A percentile compares a stretch with the other conserved stretches of the same genome.
These are phyloP conservation scores for Oreochromis niloticus DNA, from an alignment of 2,113 vertebrate species.

Conservation along the genomic window DNA sequence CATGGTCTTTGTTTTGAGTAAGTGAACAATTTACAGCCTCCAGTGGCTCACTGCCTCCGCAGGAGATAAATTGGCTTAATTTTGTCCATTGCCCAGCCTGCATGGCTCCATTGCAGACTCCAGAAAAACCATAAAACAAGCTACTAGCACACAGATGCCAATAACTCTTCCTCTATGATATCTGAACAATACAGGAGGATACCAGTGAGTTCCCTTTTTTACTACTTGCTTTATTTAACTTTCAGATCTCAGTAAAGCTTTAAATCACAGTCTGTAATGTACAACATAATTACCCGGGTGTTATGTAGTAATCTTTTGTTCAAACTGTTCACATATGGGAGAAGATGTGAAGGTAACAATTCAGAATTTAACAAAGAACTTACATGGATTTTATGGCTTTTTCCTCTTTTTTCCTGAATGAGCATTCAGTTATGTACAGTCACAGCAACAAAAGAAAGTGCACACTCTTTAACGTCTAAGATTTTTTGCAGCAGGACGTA, in stretches of 20 bases:
- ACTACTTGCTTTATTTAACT: background rate
- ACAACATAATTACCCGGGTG: background rate
- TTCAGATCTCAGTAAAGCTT: background rate
- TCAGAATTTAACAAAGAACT: background rate
- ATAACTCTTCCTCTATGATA: background rate
- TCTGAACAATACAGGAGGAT: background rate
- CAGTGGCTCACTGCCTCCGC: conserved; percentile 20
- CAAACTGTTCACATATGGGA: background rate
- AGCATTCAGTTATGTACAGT: background rate
- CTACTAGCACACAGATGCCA: background rate
- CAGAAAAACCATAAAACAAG: background rate
- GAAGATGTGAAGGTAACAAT: background rate
- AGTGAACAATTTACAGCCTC: conserved; percentile 32
- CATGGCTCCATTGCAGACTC: background rate
- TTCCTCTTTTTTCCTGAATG: background rate
- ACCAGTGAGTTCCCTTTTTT: background rate
- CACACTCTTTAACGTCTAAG: background rate
- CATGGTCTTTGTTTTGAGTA: conserved; percentile 10
- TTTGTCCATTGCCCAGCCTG: conserved; percentile 34
- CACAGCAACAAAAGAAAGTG: background rate
- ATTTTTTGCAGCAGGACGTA: background rate
- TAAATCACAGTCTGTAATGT: background rate
- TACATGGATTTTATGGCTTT: background rate
- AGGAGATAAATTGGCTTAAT: conserved; percentile 64
- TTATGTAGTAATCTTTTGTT: background rate